phyloP scores from a whole-genome alignment of 2,888 invertebrate genomes.

The Abrostola tripartita region DNA sequence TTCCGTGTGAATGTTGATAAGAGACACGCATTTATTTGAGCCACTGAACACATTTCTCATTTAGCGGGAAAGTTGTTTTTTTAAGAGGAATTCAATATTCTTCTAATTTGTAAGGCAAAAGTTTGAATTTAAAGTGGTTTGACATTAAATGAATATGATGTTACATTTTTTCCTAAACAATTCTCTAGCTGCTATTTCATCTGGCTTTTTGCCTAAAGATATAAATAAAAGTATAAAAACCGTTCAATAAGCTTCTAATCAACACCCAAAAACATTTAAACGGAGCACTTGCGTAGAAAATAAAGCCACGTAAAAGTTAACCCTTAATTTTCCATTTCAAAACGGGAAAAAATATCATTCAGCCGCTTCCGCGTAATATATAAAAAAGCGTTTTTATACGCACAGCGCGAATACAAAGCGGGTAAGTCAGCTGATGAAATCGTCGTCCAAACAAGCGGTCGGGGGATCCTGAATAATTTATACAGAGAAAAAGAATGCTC shows the following conservation, averaged over 20 bases:
- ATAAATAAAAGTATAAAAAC: not conserved
- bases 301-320: constrained; percentile 32
- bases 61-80: constrained; percentile 42
- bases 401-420: constrained; percentile 61
- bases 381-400: constrained; percentile 40
- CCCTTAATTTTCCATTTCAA: constrained; percentile 41
- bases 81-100: not conserved
- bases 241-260: constrained; percentile 20
- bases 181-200: too few species aligned
- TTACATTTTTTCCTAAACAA: too few species aligned
- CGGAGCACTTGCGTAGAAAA: constrained; percentile 28
- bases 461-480: constrained; percentile 78
- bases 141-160: too few species aligned
- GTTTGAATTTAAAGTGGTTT: not conserved
- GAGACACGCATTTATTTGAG: constrained; percentile 43
- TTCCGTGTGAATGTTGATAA: constrained; percentile 60
- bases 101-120: not conserved
- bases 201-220: not conserved
- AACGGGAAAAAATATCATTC: constrained; percentile 29
- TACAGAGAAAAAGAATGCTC: constrained; percentile 71
- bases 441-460: constrained; percentile 73
- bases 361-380: constrained; percentile 26
- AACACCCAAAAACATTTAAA: constrained; percentile 15
- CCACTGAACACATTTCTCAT: constrained; percentile 37
- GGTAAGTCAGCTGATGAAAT: constrained; percentile 74